Percentiles rank a stretch among this genome's conserved stretches.
Evolutionary conservation across 2,888 invertebrate species (phyloP).

Genomic region (Drosophila macrospina): DNA sequence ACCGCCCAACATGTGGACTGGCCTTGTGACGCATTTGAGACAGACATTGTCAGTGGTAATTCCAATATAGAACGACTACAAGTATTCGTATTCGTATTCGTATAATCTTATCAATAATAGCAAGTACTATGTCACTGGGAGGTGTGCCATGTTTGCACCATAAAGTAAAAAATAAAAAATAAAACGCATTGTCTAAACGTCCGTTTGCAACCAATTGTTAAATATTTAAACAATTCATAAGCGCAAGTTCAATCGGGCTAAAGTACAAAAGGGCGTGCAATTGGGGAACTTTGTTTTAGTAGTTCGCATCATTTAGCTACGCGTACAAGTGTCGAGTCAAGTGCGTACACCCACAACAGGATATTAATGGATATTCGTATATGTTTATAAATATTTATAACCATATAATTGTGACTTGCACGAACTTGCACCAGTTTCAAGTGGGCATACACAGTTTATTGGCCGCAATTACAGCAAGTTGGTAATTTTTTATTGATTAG

Average conservation of each 20-base stretch:
- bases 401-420: constrained; percentile 33
- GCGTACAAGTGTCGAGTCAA: constrained; percentile 23
- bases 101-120: constrained; percentile 70
- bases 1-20: constrained; percentile 10
- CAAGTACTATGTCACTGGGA: constrained; percentile 14
- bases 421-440: constrained; percentile 50
- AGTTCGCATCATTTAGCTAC: constrained; percentile 20
- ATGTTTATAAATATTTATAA: not conserved
- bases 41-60: constrained; percentile 45
- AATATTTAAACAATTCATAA: constrained; percentile 79
- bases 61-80: constrained; percentile 46
- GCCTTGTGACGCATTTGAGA: constrained; percentile 63
- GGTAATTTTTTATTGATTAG: constrained; percentile 65
- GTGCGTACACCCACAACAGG: constrained; percentile 29
- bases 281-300: constrained; percentile 67
- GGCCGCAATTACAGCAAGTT: constrained; percentile 57
- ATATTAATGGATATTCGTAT: constrained; percentile 28
- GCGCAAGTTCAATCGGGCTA: constrained; percentile 37
- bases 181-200: constrained; percentile 54
- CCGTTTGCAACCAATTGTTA: constrained; percentile 65
- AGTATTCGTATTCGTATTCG: constrained; percentile 27
- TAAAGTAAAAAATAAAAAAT: constrained; percentile 11
- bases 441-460: constrained; percentile 36
- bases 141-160: constrained; percentile 62
- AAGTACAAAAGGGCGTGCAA: constrained; percentile 71